Evolutionary conservation across 2,888 invertebrate species (phyloP).

Genomic region (Saturnia japonica): DNA sequence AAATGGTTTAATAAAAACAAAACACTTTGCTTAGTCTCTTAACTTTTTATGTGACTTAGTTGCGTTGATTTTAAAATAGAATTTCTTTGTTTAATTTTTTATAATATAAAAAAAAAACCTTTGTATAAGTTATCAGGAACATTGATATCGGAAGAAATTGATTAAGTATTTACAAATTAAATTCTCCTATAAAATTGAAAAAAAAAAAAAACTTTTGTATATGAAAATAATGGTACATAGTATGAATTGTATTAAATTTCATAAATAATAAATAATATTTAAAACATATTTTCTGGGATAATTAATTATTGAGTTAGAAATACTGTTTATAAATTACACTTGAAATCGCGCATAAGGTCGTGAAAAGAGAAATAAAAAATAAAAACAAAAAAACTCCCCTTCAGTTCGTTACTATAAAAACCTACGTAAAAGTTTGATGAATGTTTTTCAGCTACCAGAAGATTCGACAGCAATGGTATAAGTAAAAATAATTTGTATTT

Average conservation of each 20-base stretch:
- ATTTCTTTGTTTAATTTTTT: not conserved
- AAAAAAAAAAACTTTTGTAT: too few relatives aligned
- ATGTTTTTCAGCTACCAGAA: slow-evolving; percentile 10
- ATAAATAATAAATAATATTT: too few relatives aligned
- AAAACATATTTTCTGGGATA: too few relatives aligned
- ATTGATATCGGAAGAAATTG: not conserved
- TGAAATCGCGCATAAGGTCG: not conserved
- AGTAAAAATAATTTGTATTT: not conserved
- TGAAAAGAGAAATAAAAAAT: not conserved
- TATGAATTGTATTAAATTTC: too few relatives aligned
- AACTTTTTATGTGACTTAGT: slow-evolving; percentile 11
- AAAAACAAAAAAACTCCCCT: not conserved
- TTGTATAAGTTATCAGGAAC: not conserved
- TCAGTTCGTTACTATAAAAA: not conserved
- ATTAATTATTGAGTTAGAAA: not conserved
- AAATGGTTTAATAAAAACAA: slow-evolving; percentile 19
- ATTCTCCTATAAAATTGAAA: too few relatives aligned
- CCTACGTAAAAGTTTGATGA: not conserved
- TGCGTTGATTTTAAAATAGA: slow-evolving; percentile 6
- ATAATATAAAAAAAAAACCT: not conserved
- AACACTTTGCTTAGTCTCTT: slow-evolving; percentile 14
- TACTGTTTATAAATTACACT: not conserved
- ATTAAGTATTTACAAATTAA: not conserved
- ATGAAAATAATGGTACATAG: too few relatives aligned
- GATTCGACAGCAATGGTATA: not conserved